Conservation (phyloP, 2,888 invertebrate genomes). For the Drosophila mimetica region DNA sequence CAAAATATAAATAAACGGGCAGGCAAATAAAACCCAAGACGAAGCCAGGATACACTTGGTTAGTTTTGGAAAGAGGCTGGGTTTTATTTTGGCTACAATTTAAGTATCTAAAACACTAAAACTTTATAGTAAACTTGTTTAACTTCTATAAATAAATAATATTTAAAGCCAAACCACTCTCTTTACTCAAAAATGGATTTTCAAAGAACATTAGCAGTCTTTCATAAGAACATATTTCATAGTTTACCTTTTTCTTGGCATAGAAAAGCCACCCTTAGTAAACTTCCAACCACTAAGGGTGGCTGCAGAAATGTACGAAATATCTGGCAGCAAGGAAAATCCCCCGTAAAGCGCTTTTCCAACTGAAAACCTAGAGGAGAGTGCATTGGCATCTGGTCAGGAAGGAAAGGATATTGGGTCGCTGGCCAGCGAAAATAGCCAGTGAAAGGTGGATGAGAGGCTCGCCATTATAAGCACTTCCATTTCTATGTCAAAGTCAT, state of each 20-base stretch:
- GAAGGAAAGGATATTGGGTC: conserved; percentile 1
- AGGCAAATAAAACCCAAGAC: conserved; percentile 23
- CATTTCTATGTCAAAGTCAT: conserved; percentile 74
- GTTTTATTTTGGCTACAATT: too few relatives aligned
- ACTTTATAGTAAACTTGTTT: too few relatives aligned
- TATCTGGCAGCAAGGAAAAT: background rate
- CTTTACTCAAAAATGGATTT: too few relatives aligned
- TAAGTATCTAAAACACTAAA: too few relatives aligned
- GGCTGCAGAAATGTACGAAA: background rate
- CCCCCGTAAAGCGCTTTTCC: background rate
- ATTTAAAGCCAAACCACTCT: too few relatives aligned
- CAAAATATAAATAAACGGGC: conserved; percentile 45
- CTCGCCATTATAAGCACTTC: conserved; percentile 20
- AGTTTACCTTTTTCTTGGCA: background rate
- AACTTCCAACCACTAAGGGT: conserved; percentile 2
- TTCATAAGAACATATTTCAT: background rate
- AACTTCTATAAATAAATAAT: too few relatives aligned
- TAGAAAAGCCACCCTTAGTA: conserved; percentile 1
- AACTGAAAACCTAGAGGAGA: background rate
- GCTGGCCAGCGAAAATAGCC: conserved; percentile 11
- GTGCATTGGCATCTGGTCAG: conserved; percentile 16
- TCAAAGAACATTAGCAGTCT: too few relatives aligned
- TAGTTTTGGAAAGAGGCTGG: background rate
- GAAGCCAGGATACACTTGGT: conserved; percentile 30
- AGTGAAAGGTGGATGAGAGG: conserved; percentile 62